Evolutionary conservation across 2,888 invertebrate species (phyloP).

Genomic region (Drosophila mercatorum): DNA sequence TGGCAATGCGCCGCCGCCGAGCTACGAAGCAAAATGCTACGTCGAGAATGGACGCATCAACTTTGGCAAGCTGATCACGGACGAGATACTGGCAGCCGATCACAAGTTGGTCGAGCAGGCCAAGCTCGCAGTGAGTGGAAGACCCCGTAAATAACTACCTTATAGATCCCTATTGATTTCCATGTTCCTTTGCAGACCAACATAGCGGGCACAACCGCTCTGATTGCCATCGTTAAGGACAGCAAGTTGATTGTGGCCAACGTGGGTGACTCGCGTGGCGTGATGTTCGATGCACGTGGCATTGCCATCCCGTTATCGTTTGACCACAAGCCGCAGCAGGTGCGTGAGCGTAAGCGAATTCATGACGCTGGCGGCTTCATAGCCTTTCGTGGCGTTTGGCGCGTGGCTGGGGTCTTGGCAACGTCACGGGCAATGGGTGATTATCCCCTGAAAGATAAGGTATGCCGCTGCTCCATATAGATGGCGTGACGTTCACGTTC

Average conservation of each 20-base stretch:
- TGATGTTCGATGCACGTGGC: constrained; percentile 96
- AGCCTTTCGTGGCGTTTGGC: constrained; percentile 97
- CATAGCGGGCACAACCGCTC: constrained; percentile 95
- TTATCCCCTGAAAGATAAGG: constrained; percentile 93
- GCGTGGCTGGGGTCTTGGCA: constrained; percentile 97
- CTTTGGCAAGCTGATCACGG: constrained; percentile 92
- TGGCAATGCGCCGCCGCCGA: constrained; percentile 72
- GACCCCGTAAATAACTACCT: too few species aligned
- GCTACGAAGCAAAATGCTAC: constrained; percentile 87
- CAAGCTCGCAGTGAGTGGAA: constrained; percentile 87
- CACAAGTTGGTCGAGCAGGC: constrained; percentile 92
- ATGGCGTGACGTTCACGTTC: constrained; percentile 32
- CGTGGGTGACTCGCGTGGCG: constrained; percentile 98
- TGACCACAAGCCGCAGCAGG: constrained; percentile 98
- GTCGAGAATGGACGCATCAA: constrained; percentile 91
- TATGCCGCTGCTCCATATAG: constrained; percentile 24
- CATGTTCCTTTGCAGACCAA: constrained; percentile 85
- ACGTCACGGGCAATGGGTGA: constrained; percentile 97
- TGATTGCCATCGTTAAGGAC: constrained; percentile 94
- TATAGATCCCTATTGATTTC: neutral
- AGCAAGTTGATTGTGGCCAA: constrained; percentile 95
- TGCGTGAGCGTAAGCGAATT: constrained; percentile 95
- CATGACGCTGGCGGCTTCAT: constrained; percentile 98
- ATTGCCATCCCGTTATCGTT: constrained; percentile 96
- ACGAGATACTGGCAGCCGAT: constrained; percentile 94